A percentile compares a stretch with the other conserved stretches of the same genome.
Evolutionary conservation across 2,113 vertebrate genomes (phyloP).

Genomic region (Stomatorhinus ivindoensis): DNA sequence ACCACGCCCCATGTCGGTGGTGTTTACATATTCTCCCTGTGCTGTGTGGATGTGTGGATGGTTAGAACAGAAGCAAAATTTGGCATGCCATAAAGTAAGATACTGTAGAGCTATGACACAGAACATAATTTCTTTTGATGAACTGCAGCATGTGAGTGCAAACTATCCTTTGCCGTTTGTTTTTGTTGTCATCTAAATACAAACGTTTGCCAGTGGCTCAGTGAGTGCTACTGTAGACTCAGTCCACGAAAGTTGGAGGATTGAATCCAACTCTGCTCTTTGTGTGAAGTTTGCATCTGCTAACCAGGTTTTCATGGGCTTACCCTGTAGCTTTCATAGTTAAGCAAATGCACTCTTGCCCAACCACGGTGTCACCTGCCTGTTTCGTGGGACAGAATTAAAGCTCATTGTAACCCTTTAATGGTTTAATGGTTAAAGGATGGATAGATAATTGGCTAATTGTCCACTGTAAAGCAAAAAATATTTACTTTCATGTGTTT

Average conservation of each 20-base stretch:
- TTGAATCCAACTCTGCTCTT: background rate
- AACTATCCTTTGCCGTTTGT: background rate
- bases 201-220: background rate
- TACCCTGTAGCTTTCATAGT: background rate
- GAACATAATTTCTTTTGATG: background rate
- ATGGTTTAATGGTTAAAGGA: background rate
- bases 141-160: background rate
- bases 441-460: background rate
- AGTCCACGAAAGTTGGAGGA: background rate
- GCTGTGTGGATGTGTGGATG: background rate
- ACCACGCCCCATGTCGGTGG: background rate
- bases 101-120: background rate
- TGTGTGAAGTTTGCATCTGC: background rate
- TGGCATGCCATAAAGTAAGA: background rate
- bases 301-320: background rate
- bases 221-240: background rate
- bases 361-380: background rate
- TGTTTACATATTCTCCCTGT: background rate
- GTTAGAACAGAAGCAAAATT: background rate
- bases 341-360: background rate
- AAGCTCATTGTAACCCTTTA: background rate
- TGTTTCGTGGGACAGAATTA: background rate
- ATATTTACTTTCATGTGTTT: background rate
- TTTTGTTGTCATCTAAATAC: background rate
- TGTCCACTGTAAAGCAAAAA: background rate